Conservation (phyloP, 2,888 invertebrate species). For the Vanessa cardui region DNA sequence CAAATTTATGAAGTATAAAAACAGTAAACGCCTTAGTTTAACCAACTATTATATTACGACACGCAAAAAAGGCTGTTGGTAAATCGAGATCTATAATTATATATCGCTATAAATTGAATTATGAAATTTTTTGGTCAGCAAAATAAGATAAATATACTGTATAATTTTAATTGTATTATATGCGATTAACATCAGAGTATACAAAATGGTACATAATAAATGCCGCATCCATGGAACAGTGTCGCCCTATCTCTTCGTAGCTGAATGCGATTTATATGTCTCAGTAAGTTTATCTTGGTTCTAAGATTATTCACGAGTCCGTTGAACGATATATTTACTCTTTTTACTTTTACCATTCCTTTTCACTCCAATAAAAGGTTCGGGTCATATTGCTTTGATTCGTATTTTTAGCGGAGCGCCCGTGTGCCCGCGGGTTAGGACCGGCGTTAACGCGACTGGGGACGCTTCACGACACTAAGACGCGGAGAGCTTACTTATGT, state of each 20-base stretch:
- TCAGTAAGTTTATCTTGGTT: slow-evolving; percentile 64
- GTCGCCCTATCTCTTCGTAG: slow-evolving; percentile 47
- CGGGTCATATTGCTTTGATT: slow-evolving; percentile 51
- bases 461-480: neutral
- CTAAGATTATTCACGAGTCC: slow-evolving; percentile 67
- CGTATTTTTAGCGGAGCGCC: slow-evolving; percentile 45
- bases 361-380: slow-evolving; percentile 49
- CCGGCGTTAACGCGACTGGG: neutral
- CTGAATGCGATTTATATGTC: slow-evolving; percentile 58
- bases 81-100: no score
- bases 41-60: no score
- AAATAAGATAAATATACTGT: no score
- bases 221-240: slow-evolving; percentile 41
- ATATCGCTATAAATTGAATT: no score
- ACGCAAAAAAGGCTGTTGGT: no score
- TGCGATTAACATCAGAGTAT: no score
- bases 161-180: neutral
- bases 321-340: slow-evolving; percentile 73
- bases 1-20: no score
- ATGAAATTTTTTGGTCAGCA: neutral
- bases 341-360: slow-evolving; percentile 50
- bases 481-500: no score
- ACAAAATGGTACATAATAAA: no score
- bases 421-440: neutral
- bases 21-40: no score